phyloP scores from a whole-genome alignment of 2,797 vertebrate species.

The Cottoperca gobio region DNA sequence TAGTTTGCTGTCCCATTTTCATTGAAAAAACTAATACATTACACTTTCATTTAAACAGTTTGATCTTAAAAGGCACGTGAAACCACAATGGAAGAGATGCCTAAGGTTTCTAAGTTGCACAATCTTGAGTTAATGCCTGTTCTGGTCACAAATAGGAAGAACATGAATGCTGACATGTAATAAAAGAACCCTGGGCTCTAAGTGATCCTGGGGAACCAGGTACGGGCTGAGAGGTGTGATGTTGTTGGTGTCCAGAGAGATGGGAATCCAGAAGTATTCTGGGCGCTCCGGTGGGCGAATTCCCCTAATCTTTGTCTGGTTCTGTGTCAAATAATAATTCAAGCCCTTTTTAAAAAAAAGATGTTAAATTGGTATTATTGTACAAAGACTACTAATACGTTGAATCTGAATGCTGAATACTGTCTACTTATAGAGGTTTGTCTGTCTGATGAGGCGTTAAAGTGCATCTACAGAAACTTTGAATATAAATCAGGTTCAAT shows the following conservation, averaged over 20 bases:
- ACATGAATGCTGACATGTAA: constrained; percentile 83
- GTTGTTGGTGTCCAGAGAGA: constrained; percentile 81
- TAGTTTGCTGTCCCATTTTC: background rate
- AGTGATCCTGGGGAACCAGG: constrained; percentile 87
- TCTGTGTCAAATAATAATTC: constrained; percentile 8
- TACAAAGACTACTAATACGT: background rate
- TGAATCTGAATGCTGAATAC: background rate
- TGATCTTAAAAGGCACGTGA: background rate
- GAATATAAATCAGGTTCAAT: constrained; percentile 48
- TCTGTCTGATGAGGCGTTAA: constrained; percentile 7
- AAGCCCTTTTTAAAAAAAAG: no score
- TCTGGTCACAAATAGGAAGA: constrained; percentile 75
- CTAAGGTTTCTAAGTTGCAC: no score
- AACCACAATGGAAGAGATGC: background rate
- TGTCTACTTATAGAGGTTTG: background rate
- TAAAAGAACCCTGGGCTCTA: constrained; percentile 77
- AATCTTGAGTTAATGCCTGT: constrained; percentile 81
- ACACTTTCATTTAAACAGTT: background rate
- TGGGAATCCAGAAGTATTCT: constrained; percentile 86
- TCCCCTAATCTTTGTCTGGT: constrained; percentile 65
- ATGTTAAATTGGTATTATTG: background rate
- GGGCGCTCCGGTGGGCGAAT: constrained; percentile 63
- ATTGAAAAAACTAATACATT: background rate
- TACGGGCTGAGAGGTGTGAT: constrained; percentile 83
- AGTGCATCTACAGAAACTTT: constrained; percentile 74